Conservation (phyloP, 2,113 vertebrate genomes). For the Nicator chloris region DNA sequence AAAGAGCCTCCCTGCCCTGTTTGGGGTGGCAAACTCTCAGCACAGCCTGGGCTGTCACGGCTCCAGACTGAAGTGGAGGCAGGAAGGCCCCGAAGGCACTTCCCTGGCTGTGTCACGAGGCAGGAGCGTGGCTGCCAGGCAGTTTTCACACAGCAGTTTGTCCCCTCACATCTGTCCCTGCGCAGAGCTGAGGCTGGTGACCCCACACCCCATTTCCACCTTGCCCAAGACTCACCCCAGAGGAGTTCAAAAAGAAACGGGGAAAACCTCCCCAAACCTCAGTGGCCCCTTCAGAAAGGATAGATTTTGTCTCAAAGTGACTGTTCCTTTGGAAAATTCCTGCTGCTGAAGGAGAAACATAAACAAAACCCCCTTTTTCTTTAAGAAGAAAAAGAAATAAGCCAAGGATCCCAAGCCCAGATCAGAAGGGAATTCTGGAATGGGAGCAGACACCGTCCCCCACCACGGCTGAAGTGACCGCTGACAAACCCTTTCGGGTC, state of each 20-base stretch:
- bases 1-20: neutral
- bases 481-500: slow-evolving; percentile 7
- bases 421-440: neutral
- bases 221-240: fast-evolving
- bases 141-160: neutral
- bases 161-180: neutral
- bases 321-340: neutral
- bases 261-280: neutral
- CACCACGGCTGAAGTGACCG: neutral
- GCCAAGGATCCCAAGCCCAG: neutral
- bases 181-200: neutral
- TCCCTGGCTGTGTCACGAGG: neutral
- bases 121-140: neutral
- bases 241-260: fast-evolving
- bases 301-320: neutral
- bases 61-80: neutral
- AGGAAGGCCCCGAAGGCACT: neutral
- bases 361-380: neutral
- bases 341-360: neutral
- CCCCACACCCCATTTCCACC: neutral
- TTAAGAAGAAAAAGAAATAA: neutral
- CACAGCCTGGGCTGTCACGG: fast-evolving
- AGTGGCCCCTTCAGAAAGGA: fast-evolving
- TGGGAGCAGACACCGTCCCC: neutral
- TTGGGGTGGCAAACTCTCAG: neutral